These are phyloP conservation scores for Thera britannica DNA, from an alignment of 2,888 invertebrate species.

Conservation along the genomic window DNA sequence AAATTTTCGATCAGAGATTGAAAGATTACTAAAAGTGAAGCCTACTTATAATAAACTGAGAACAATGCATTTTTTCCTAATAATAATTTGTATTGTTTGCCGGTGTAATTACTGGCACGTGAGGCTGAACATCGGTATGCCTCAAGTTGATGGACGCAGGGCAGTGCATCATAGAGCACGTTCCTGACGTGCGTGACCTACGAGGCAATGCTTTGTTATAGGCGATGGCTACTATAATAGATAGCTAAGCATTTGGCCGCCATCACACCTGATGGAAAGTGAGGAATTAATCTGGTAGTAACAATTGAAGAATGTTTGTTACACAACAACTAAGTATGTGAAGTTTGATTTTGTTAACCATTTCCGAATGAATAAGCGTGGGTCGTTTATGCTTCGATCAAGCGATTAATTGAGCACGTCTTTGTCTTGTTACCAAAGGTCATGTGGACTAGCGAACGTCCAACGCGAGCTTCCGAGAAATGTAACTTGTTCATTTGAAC, in stretches of 20 bases:
- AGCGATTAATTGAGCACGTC: constrained; percentile 33
- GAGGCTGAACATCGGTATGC: no score
- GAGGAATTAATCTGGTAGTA: no score
- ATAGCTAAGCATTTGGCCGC: no score
- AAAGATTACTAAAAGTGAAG: neutral
- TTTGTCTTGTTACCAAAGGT: constrained; percentile 36
- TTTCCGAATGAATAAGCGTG: constrained; percentile 21
- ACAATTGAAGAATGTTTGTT: neutral
- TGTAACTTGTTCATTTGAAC: constrained; percentile 17
- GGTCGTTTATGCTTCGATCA: constrained; percentile 33
- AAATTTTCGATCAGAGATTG: neutral
- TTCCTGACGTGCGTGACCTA: no score
- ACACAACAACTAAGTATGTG: constrained; percentile 4
- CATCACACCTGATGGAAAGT: no score
- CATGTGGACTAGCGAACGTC: constrained; percentile 22
- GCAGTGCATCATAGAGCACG: no score
- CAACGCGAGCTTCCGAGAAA: constrained; percentile 30
- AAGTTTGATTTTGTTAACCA: constrained; percentile 21
- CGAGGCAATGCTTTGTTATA: no score
- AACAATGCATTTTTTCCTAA: no score
- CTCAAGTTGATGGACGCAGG: no score
- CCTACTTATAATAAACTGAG: neutral
- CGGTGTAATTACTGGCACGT: no score
- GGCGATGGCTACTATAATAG: no score
- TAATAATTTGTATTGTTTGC: no score